These are phyloP conservation scores for rat (Rattus norvegicus) DNA, from an alignment of 2,113 vertebrate genomes.

Conservation along the genomic window GRCr8 NC_086031.1:92771501-92772000, in stretches of 20 bases:
- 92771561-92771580: background rate
- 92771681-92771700: background rate
- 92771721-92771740: background rate
- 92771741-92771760: background rate
- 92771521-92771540: background rate
- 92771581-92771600: background rate
- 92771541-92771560: background rate
- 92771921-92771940: background rate
- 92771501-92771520: background rate
- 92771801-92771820: background rate
- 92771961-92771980: background rate
- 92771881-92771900: background rate
- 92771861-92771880: background rate
- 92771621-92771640: background rate
- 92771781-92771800: background rate
- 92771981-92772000: background rate
- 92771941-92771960: background rate
- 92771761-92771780: background rate
- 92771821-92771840: background rate
- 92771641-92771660: background rate
- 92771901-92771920: background rate
- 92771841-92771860: background rate
- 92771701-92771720: background rate
- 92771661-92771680: background rate
- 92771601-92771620: background rate